Percentiles rank a stretch among this genome's conserved stretches.
Conservation (phyloP, 2,797 vertebrate genomes). For the Takifugu ocellatus region DNA sequence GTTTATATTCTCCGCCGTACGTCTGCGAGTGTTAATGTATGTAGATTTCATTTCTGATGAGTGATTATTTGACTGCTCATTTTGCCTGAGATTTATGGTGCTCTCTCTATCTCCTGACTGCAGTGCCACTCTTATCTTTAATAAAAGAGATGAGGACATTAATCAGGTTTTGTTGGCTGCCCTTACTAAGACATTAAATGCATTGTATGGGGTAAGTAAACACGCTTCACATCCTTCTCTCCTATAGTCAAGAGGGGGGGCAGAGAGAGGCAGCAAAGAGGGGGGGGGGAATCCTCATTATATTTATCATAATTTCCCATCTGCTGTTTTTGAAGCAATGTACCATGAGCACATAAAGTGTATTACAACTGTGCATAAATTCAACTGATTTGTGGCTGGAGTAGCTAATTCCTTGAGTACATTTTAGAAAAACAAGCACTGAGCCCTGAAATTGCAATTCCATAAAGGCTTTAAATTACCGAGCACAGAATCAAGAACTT, state of each 20-base stretch:
- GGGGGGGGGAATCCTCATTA: slow-evolving; percentile 93
- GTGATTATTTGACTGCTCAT: slow-evolving; percentile 99
- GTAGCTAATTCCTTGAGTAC: slow-evolving; percentile 99
- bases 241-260: slow-evolving; percentile 73
- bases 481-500: slow-evolving; percentile 97
- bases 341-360: slow-evolving; percentile 99
- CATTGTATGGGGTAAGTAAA: slow-evolving; percentile 99
- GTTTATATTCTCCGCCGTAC: slow-evolving; percentile 80
- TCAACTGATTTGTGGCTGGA: slow-evolving; percentile 99
- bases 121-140: slow-evolving; percentile 99
- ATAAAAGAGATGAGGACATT: slow-evolving; percentile 99
- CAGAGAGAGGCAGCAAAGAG: slow-evolving; percentile 53
- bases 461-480: slow-evolving; percentile 99
- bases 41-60: slow-evolving; percentile 99
- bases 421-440: slow-evolving; percentile 99
- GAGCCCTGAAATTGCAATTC: slow-evolving; percentile 99
- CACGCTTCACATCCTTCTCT: slow-evolving; percentile 94
- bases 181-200: slow-evolving; percentile 99
- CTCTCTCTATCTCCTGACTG: slow-evolving; percentile 99
- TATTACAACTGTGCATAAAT: slow-evolving; percentile 99
- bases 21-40: slow-evolving; percentile 95
- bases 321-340: slow-evolving; percentile 99
- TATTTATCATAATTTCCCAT: slow-evolving; percentile 99
- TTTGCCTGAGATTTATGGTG: slow-evolving; percentile 98
- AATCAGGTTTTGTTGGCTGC: slow-evolving; percentile 99